Percentiles rank a stretch among this genome's conserved stretches.
Evolutionary conservation across 2,797 vertebrate species (phyloP).

Genomic region (Pelochelys cantorii): DNA sequence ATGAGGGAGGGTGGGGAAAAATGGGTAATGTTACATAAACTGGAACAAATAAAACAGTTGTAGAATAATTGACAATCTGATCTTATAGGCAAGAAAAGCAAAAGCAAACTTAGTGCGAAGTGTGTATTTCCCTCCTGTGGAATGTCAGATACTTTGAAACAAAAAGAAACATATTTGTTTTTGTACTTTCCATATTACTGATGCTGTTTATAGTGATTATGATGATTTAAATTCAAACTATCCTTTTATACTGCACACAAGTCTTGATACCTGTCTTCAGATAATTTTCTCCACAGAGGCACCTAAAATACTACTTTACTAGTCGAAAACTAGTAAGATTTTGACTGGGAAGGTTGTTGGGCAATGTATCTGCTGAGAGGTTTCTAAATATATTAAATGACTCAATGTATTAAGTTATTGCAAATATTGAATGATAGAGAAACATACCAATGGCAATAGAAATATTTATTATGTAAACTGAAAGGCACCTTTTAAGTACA

Average conservation of each 20-base stretch:
- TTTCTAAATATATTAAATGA: constrained; percentile 41
- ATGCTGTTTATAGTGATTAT: constrained; percentile 30
- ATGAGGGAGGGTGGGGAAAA: neutral
- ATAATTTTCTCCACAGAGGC: neutral
- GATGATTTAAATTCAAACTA: constrained; percentile 31
- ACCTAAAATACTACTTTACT: constrained; percentile 35
- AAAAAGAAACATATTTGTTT: constrained; percentile 29
- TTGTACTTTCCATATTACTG: constrained; percentile 25
- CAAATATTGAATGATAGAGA: constrained; percentile 54
- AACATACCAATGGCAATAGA: constrained; percentile 61
- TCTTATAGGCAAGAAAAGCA: constrained; percentile 35
- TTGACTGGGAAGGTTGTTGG: constrained; percentile 19
- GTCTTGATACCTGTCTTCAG: neutral
- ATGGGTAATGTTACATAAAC: neutral
- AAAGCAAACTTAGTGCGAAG: neutral
- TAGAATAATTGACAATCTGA: constrained; percentile 34
- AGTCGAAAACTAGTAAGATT: constrained; percentile 52
- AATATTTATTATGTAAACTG: constrained; percentile 74
- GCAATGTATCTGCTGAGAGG: constrained; percentile 51
- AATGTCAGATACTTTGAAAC: constrained; percentile 2
- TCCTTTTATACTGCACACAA: constrained; percentile 36
- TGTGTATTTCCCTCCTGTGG: constrained; percentile 14
- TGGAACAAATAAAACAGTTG: constrained; percentile 28
- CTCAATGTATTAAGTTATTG: constrained; percentile 74
- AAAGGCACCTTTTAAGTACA: constrained; percentile 39